phyloP scores from a whole-genome alignment of 2,797 vertebrate genomes.

The Urophycis tenuis region DNA sequence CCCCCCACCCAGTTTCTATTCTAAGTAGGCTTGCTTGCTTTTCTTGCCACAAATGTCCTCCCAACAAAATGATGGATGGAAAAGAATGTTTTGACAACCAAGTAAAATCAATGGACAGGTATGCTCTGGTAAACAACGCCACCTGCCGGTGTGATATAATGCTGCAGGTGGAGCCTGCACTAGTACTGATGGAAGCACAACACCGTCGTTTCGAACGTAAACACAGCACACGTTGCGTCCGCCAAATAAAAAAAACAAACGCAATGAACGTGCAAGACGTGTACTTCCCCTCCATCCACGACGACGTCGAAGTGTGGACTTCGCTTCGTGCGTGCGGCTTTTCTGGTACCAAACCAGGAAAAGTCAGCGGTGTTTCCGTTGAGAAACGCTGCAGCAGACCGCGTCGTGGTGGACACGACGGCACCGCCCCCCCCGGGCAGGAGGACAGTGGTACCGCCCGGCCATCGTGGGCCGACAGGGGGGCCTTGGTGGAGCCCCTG shows the following conservation, averaged over 20 bases:
- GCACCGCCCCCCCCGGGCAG: not conserved
- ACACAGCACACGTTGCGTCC: not conserved
- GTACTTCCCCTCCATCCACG: not conserved
- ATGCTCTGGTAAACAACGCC: not conserved
- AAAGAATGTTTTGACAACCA: not conserved
- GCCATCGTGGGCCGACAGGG: not conserved
- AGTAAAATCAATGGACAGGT: not conserved
- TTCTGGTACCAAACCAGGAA: not conserved
- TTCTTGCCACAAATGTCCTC: no score
- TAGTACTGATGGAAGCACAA: not conserved
- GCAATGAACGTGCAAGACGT: not conserved
- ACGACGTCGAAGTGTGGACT: not conserved
- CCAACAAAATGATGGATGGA: not conserved
- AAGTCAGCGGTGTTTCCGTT: not conserved
- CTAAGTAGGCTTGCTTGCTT: no score
- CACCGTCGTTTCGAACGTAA: not conserved
- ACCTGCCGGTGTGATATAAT: not conserved
- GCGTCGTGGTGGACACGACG: not conserved
- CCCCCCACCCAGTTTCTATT: no score
- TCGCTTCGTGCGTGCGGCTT: not conserved
- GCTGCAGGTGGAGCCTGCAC: not conserved
- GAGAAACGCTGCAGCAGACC: not conserved
- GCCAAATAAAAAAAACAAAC: not conserved
- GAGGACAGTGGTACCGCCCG: not conserved
- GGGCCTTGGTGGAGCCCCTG: conserved; percentile 4